phyloP scores from a whole-genome alignment of 2,888 invertebrate species.

The Andrena bucephala region DNA sequence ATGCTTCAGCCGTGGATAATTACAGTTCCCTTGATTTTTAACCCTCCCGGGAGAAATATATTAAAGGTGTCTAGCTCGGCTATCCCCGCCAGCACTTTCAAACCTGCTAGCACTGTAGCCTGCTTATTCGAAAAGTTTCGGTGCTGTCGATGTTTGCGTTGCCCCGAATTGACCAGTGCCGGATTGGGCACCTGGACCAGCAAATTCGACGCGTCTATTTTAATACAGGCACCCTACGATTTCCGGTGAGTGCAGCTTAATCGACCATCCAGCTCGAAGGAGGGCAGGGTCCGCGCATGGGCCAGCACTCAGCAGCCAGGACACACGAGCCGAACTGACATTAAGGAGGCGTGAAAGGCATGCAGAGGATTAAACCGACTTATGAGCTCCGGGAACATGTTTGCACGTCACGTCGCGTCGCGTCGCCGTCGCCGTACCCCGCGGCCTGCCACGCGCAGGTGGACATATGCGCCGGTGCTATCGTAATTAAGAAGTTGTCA shows the following conservation, averaged over 20 bases:
- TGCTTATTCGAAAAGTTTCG: not conserved
- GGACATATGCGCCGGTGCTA: conserved; percentile 8
- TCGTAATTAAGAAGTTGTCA: conserved; percentile 18
- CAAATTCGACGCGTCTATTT: not conserved
- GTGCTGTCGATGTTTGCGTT: not conserved
- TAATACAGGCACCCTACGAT: not conserved
- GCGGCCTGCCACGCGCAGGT: not conserved
- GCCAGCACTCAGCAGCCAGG: not conserved
- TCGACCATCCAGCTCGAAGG: conserved; percentile 13
- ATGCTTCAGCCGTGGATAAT: conserved; percentile 25
- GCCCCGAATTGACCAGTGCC: not conserved
- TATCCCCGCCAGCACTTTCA: not conserved
- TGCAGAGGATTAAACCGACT: conserved; percentile 48
- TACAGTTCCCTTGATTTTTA: conserved; percentile 8
- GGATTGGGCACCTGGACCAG: not conserved
- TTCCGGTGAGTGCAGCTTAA: not conserved
- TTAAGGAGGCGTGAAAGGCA: conserved; percentile 56
- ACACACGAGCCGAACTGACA: conserved; percentile 37
- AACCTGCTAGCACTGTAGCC: not conserved
- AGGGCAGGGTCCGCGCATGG: not conserved
- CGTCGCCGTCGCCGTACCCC: too few species aligned
- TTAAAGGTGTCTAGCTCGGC: not conserved
- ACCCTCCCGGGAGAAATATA: not conserved
- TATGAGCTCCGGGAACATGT: conserved; percentile 48
- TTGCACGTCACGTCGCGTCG: conserved; percentile 46